Conservation (phyloP, 2,797 vertebrate genomes). For the Heteromormyrus szaboi region DNA sequence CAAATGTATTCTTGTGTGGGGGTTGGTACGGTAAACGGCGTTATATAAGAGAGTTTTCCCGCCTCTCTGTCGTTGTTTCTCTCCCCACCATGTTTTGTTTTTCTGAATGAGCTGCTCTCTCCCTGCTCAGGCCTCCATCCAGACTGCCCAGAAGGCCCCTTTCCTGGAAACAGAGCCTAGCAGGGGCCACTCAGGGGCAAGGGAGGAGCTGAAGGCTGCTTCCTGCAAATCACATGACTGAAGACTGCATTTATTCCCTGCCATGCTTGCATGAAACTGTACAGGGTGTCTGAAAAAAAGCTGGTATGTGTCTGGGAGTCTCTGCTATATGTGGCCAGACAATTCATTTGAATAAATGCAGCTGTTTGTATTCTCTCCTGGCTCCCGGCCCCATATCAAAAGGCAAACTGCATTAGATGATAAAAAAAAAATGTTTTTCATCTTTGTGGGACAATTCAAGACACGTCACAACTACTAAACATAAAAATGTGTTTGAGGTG, state of each 20-base stretch:
- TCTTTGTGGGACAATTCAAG: neutral
- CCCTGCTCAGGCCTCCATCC: constrained; percentile 66
- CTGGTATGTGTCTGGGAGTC: neutral
- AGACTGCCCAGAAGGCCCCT: constrained; percentile 68
- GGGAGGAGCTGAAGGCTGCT: constrained; percentile 34
- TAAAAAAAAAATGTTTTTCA: neutral
- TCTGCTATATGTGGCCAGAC: constrained; percentile 38
- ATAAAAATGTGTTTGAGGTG: constrained; percentile 5
- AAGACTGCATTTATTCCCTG: constrained; percentile 31
- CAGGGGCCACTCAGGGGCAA: constrained; percentile 66
- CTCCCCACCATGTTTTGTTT: constrained; percentile 72
- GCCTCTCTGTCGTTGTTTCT: constrained; percentile 31
- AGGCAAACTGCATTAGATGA: neutral
- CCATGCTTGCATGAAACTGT: constrained; percentile 3
- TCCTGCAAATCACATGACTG: constrained; percentile 66
- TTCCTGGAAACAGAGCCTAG: constrained; percentile 69
- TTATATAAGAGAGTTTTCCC: constrained; percentile 66
- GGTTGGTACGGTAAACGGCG: constrained; percentile 31
- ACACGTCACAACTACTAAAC: neutral
- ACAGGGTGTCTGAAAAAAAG: constrained; percentile 6
- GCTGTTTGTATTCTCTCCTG: neutral
- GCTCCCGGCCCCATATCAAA: neutral
- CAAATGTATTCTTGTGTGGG: neutral
- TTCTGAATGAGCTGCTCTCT: constrained; percentile 75
- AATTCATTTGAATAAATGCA: constrained; percentile 9